Evolutionary conservation across 2,113 vertebrate species (phyloP), one percentile per base, ranked within the genome.

Genomic region (Chunga burmeisteri): DNA sequence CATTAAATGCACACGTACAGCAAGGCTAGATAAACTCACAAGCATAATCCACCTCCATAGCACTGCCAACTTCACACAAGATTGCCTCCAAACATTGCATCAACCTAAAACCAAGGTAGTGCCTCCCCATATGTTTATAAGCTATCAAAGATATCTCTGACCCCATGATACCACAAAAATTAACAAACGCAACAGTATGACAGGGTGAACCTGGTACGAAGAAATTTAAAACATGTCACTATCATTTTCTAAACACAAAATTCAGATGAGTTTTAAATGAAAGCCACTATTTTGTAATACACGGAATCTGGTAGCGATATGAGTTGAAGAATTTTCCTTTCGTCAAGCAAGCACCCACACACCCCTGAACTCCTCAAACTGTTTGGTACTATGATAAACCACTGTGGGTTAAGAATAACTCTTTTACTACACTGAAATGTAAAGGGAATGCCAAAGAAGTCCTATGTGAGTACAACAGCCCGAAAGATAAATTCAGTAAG

Each of bases 1-100:
- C 30, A 5, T 53, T n/a, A 61, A 71, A 71, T 0, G 13, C 47
- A 40, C 10, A 1, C 0, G 0, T 26, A 29, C 6, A 15, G 32
- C 49, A 84, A 77, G 36, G 27, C 53, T 40, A 68, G 38, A 11
- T 27, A 81, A 86, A 59, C 13, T 36, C 36, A 9, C 61, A 42
- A 52, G 18, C 8, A 36, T 40, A 58, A 86, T 58, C 29, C 46
- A 65, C 9, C 56, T 40, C 67, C 86, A 71, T 0, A 55, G 30
- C 47, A 11, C 20, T 52, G 74, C 27, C 19, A 77, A 52, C 27
- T 85, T 72, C 67, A 34, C 40, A 1, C 53, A 21, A 46, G 12
- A 22, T 29, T 73, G 11, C 18, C 21, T 52, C 20, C 83, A 72
- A 88, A 61, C 10, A 9, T 1, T 52, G 19, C 17, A 52, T 52